phyloP scores from a whole-genome alignment of 2,797 vertebrate genomes.

The Ataeniobius toweri region DNA sequence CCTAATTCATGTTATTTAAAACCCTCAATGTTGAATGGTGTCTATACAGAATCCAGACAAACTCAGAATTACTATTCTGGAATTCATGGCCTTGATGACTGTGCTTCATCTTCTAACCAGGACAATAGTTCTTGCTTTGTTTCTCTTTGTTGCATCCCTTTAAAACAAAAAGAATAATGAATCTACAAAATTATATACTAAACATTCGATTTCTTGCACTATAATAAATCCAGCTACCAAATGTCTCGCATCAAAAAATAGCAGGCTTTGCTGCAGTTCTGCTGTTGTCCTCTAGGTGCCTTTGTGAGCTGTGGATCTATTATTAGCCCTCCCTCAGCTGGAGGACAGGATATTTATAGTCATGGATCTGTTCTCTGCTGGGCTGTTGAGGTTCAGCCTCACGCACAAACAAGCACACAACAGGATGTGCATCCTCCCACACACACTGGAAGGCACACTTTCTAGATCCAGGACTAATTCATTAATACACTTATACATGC shows the following conservation, averaged over 20 bases:
- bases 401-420: constrained; percentile 18
- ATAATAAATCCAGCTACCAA: neutral
- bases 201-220: neutral
- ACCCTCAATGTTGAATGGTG: neutral
- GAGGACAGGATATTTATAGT: constrained; percentile 63
- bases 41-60: too few species aligned
- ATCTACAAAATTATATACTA: neutral
- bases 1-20: neutral
- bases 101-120: neutral
- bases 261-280: constrained; percentile 14
- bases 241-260: neutral
- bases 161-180: neutral
- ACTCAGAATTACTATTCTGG: too few species aligned
- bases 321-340: constrained; percentile 56
- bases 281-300: constrained; percentile 24
- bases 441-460: constrained; percentile 4
- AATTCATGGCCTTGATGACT: neutral
- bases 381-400: constrained; percentile 15
- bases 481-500: constrained; percentile 18
- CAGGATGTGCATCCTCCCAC: constrained; percentile 1
- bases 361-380: constrained; percentile 42
- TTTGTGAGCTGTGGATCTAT: constrained; percentile 35
- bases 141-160: neutral
- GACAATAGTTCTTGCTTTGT: neutral
- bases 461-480: constrained; percentile 14